Percentiles rank a stretch among this genome's conserved stretches.
Conservation (phyloP, 2,113 vertebrate genomes). For the Arvicanthis niloticus region DNA sequence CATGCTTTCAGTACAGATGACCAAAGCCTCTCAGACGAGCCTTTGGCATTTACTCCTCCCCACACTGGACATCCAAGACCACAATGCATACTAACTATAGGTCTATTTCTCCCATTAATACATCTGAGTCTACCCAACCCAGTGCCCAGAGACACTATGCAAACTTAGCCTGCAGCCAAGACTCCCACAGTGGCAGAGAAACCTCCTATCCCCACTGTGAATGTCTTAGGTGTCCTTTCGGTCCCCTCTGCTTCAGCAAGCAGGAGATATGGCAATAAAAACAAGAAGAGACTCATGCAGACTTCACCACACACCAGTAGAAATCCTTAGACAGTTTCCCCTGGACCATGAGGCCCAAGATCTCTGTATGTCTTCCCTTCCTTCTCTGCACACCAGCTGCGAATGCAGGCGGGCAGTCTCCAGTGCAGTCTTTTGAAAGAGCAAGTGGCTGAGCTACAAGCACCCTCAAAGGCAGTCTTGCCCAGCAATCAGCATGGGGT, state of each 20-base stretch:
- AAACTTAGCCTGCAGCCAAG: constrained; percentile 3
- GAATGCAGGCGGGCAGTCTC: not conserved
- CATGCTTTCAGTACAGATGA: not conserved
- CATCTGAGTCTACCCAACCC: not conserved
- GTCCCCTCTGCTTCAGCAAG: not conserved
- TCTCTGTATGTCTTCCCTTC: not conserved
- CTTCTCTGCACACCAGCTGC: not conserved
- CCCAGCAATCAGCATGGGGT: not conserved
- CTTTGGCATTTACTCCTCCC: not conserved
- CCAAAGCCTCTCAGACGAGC: not conserved
- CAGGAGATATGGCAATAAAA: not conserved
- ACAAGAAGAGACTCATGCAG: not conserved
- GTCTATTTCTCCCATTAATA: not conserved
- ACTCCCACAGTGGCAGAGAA: not conserved
- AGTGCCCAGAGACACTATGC: not conserved
- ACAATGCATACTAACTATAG: not conserved
- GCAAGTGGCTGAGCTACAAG: not conserved
- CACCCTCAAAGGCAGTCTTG: not conserved
- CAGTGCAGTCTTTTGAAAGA: not conserved
- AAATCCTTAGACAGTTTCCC: constrained; percentile 14
- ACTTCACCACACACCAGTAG: not conserved
- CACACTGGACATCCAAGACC: not conserved
- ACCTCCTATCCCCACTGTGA: not conserved
- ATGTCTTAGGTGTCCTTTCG: not conserved
- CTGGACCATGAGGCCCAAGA: not conserved